Evolutionary conservation across 2,113 vertebrate genomes (phyloP).

Genomic region (Toxotes chatareus): DNA sequence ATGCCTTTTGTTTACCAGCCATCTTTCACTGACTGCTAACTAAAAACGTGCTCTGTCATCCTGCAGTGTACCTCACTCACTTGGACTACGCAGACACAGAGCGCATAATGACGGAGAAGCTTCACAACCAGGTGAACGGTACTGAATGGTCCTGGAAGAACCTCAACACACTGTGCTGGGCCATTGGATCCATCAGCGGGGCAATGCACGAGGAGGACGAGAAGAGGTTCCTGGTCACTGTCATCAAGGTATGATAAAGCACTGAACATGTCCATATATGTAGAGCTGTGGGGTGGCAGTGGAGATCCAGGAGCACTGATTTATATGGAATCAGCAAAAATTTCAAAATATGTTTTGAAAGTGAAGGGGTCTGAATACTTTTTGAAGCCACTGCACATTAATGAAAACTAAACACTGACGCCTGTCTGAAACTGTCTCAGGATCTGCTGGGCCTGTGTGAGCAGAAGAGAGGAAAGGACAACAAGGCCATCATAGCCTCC

Average conservation of each 20-base stretch:
- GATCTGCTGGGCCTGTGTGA: constrained; percentile 98
- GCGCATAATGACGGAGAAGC: constrained; percentile 98
- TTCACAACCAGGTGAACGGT: constrained; percentile 99
- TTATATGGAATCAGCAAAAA: no score
- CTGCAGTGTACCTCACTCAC: constrained; percentile 96
- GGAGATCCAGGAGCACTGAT: not conserved
- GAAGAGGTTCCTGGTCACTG: constrained; percentile 98
- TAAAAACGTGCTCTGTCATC: not conserved
- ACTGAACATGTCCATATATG: not conserved
- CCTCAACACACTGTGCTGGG: constrained; percentile 98
- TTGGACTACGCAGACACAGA: constrained; percentile 99
- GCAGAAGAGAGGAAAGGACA: constrained; percentile 99
- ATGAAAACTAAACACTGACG: not conserved
- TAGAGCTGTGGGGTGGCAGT: not conserved
- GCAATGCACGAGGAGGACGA: constrained; percentile 99
- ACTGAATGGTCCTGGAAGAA: constrained; percentile 99
- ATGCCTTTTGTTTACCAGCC: not conserved
- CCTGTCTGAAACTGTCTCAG: constrained; percentile 72
- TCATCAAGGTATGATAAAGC: constrained; percentile 91
- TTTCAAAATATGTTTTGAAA: no score
- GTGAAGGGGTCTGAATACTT: no score
- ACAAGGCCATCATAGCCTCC: constrained; percentile 99
- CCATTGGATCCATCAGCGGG: constrained; percentile 98
- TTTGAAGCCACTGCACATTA: not conserved
- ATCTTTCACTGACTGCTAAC: not conserved